Evolutionary conservation across 2,888 invertebrate genomes (phyloP), one percentile per base, ranked within the genome.

Genomic region (Melanchra persicariae): DNA sequence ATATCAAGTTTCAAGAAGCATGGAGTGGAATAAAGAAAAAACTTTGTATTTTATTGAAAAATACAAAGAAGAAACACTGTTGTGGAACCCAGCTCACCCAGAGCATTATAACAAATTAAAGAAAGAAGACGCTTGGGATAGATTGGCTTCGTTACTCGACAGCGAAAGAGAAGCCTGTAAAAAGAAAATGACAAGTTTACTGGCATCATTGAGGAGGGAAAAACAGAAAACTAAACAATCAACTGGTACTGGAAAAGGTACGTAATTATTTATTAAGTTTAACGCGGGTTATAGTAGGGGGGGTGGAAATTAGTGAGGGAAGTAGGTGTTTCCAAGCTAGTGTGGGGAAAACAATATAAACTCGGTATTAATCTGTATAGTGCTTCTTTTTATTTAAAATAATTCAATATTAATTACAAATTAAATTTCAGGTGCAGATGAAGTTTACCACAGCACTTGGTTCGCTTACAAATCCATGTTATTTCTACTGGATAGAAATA

Each of bases 21-120:
- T 58, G 58, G 58, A 58, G 58, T 43, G 58, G 58, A 0, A 22
- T 15, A 17, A 58, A 58, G 58, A 58, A 40, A 58, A 58, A 58
- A 37, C 40, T 57, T n/a, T 40, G 22, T 58, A 58, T 58, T 57
- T 40, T 40, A 40, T 40, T 40, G 55, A 34, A 55, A n/a, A 55
- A 55, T 30, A 55, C 26, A 55, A 2, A 34, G 34, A 55, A 34
- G 30, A 55, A 1, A 0, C 0, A 55, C 2, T 34, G 34, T 34
- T 34, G 19, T n/a, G n/a, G 30, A 55, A 34, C 10, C 55, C 55
- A 30, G 34, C 55, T n/a, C 55, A 34, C 12, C 55, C n/a, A 54
- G 54, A 54, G 17, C 26, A 54, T 54, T 54, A 54, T 30, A 54
- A 54, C 5, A 54, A 54, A 54, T 1, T 54, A 0, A 54, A 54